phyloP scores from a whole-genome alignment of 2,888 invertebrate species.

The Maniola hyperantus region DNA sequence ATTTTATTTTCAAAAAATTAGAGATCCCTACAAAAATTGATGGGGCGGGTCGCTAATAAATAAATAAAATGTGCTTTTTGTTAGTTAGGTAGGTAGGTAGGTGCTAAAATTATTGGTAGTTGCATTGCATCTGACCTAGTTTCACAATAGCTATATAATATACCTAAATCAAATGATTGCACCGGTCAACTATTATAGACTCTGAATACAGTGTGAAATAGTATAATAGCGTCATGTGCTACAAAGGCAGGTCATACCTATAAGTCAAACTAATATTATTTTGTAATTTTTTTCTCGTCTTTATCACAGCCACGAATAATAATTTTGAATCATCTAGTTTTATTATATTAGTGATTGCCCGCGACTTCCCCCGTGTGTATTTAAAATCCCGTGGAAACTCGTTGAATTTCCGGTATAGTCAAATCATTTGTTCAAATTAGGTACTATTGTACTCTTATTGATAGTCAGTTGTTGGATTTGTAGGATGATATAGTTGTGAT shows the following conservation, averaged over 20 bases:
- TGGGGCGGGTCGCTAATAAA: no score
- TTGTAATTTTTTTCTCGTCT: neutral
- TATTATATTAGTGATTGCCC: neutral
- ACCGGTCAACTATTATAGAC: neutral
- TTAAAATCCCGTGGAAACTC: neutral
- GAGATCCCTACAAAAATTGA: no score
- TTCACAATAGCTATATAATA: neutral
- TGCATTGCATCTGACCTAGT: conserved; percentile 7
- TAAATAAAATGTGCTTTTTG: no score
- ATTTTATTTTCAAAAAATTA: no score
- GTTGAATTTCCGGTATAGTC: no score
- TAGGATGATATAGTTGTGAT: no score
- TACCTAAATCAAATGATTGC: conserved; percentile 12
- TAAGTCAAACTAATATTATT: neutral
- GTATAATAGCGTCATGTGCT: neutral
- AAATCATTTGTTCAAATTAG: no score
- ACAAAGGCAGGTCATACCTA: neutral
- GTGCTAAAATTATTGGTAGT: neutral
- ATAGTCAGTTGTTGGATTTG: no score
- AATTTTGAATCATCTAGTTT: no score
- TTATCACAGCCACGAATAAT: neutral
- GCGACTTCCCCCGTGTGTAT: neutral
- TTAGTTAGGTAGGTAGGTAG: no score
- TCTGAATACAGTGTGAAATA: neutral
- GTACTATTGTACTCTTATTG: no score